Evolutionary conservation across 2,113 vertebrate species (phyloP), one percentile per base, ranked within the genome.

Genomic region (Cyprinodon tularosa): DNA sequence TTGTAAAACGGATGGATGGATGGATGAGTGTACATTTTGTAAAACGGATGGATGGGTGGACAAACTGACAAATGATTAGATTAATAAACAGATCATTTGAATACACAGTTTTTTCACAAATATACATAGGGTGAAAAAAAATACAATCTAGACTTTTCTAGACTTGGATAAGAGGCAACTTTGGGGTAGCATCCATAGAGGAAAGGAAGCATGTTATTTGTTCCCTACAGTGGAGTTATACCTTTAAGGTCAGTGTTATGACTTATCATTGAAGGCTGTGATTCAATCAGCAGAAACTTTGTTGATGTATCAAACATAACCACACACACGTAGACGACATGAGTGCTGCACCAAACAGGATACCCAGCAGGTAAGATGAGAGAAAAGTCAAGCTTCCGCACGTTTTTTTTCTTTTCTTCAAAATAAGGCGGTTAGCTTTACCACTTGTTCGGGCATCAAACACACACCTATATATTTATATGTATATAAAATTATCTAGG

Each of bases 331-430:
- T 17, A 57, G 50, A 7, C 50, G 50, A n/a, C 20, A 57, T 57
- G 50, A 57, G n/a, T 57, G 6, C n/a, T n/a, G 20, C 17, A 57
- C n/a, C 20, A n/a, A 57, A 57, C 50, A 9, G 42, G 42, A 6
- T 42, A 42, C 9, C 9, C 42, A 42, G 4, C 42, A 42, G 50
- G 50, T 9, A 20, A 57, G 10, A 57, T 57, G 7, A 57, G 50
- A 57, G 17, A n/a, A 57, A 57, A 57, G 20, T 2, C 4, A 47
- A 17, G 66, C 71, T 83, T 90, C 80, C 71, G 65, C n/a, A 76
- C 3, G 3, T 22, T 17, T 5, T 3, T 73, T 76, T 42, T 29
- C 2, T 29, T 29, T 29, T 29, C 29, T 29, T 38, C 82, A 84
- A 75, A 89, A 78, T 76, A 82, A 13, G 57, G 22, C 68, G n/a